Evolutionary conservation across 2,797 vertebrate genomes (phyloP).

Genomic region (Siniperca scherzeri): DNA sequence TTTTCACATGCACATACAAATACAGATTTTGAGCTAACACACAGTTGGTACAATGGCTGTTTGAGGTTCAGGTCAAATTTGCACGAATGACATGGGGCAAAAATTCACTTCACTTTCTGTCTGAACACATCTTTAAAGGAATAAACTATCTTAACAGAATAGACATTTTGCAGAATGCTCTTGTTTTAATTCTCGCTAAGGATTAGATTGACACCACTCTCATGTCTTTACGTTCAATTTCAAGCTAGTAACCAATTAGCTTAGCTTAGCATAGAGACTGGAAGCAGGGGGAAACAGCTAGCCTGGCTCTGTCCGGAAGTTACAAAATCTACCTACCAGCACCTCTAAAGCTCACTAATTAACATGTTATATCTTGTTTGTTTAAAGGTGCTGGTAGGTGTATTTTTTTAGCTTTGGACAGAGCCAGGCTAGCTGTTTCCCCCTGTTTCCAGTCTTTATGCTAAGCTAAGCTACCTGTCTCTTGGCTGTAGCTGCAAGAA

Average conservation of each 20-base stretch:
- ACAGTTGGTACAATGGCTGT: background rate
- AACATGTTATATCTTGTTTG: background rate
- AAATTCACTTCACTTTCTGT: background rate
- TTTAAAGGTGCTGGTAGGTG: background rate
- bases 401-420: background rate
- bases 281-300: background rate
- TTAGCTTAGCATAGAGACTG: background rate
- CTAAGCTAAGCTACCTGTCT: background rate
- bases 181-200: too few species aligned
- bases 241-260: background rate
- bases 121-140: background rate
- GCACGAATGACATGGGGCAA: too few species aligned
- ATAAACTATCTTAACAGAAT: too few species aligned
- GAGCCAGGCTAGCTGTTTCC: background rate
- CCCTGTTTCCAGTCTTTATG: background rate
- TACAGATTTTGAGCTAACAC: background rate
- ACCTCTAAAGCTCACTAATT: background rate
- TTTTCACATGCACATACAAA: constrained; percentile 7
- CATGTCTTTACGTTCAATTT: too few species aligned
- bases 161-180: too few species aligned
- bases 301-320: too few species aligned
- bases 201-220: too few species aligned
- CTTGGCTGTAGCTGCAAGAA: background rate
- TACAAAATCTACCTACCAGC: background rate
- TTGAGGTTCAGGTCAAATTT: too few species aligned